Evolutionary conservation across 1,140 invertebrate genomes (phyloP).

Genomic region (Eubasilissa regina): DNA sequence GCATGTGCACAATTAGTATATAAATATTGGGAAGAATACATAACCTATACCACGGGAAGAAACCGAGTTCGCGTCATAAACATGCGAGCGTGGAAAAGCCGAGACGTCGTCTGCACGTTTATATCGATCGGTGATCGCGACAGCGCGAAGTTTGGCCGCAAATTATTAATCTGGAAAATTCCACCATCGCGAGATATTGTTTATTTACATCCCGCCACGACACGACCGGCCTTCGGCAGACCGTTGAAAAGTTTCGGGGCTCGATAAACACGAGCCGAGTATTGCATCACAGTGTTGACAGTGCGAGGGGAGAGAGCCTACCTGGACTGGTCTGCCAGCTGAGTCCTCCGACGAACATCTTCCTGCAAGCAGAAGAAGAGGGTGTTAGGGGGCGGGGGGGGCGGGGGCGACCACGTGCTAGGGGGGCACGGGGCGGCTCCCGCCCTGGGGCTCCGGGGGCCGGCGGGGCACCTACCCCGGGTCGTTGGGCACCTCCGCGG

Average conservation of each 20-base stretch:
- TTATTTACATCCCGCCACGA: constrained; percentile 30
- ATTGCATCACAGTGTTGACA: not conserved
- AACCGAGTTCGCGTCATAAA: constrained; percentile 37
- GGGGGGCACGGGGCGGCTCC: constrained; percentile 56
- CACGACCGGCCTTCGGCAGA: not conserved
- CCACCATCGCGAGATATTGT: not conserved
- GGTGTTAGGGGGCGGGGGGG: constrained; percentile 62
- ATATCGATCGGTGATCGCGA: constrained; percentile 44
- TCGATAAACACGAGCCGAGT: too few species aligned
- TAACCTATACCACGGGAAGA: constrained; percentile 39
- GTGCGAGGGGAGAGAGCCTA: constrained; percentile 68
- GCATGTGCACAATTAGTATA: constrained; percentile 43
- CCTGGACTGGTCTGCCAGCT: constrained; percentile 99
- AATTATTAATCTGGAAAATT: not conserved
- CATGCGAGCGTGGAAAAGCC: constrained; percentile 36
- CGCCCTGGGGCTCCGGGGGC: constrained; percentile 62
- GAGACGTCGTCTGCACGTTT: constrained; percentile 40
- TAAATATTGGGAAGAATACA: constrained; percentile 49
- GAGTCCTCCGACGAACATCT: constrained; percentile 99
- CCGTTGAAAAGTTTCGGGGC: constrained; percentile 18
- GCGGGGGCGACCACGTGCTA: constrained; percentile 44
- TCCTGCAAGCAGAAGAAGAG: constrained; percentile 85
- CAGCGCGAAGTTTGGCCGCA: not conserved
- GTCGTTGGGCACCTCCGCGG: constrained; percentile 90
- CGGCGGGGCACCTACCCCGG: constrained; percentile 80